Conservation (phyloP, 2,888 invertebrate species). For the Bursaphelenchus okinawaensis region DNA sequence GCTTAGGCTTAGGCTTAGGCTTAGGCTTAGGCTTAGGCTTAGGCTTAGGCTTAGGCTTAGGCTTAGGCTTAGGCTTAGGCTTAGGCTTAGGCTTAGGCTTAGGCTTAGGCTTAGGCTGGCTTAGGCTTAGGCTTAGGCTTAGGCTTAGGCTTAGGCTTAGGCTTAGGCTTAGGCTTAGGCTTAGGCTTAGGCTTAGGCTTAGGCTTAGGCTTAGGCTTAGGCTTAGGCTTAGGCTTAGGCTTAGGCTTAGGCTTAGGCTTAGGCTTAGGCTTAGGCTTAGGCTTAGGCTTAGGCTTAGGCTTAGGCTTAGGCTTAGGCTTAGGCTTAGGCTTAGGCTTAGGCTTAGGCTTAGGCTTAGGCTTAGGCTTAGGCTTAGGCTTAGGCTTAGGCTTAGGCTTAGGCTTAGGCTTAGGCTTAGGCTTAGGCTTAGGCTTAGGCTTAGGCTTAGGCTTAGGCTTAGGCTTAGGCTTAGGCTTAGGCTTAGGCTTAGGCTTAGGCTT, state of each 20-base stretch:
- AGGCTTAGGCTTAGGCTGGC: neutral
- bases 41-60: constrained; percentile 27
- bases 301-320: neutral
- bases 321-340: neutral
- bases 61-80: neutral
- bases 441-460: neutral
- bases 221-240: neutral
- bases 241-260: neutral
- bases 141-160: neutral
- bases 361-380: neutral
- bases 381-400: neutral
- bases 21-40: constrained; percentile 33
- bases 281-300: neutral
- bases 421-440: neutral
- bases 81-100: neutral
- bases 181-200: neutral
- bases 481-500: neutral
- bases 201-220: neutral
- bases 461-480: neutral
- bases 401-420: neutral
- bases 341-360: neutral
- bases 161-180: neutral
- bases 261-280: neutral
- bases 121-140: constrained; percentile 10
- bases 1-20: constrained; percentile 30